These are phyloP conservation scores for Lycodopsis pacificus DNA, from an alignment of 2,797 vertebrate genomes.

Conservation along the genomic window DNA sequence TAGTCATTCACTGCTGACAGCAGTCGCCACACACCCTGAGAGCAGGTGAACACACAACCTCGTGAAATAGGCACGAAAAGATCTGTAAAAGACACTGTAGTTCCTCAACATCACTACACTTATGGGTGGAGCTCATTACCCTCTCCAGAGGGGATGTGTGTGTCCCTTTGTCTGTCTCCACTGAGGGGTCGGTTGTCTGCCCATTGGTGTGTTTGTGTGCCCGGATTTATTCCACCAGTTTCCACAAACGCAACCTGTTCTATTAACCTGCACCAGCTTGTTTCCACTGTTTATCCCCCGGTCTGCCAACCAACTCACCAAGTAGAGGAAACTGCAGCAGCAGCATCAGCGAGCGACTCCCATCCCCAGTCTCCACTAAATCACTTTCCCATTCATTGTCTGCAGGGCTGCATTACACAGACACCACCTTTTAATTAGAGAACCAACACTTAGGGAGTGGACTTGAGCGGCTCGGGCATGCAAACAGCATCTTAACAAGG, in stretches of 20 bases:
- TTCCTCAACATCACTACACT: conserved; percentile 19
- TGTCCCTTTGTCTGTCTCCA: not conserved
- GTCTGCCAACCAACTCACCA: conserved; percentile 22
- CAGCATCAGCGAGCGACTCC: conserved; percentile 18
- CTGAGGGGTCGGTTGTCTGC: not conserved
- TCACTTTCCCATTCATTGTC: conserved; percentile 59
- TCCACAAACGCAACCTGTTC: conserved; percentile 36
- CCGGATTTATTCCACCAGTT: conserved; percentile 5
- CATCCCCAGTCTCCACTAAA: conserved; percentile 38
- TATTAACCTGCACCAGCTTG: conserved; percentile 32
- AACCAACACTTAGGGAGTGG: conserved; percentile 60
- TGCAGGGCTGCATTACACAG: conserved; percentile 35
- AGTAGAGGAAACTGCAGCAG: conserved; percentile 35
- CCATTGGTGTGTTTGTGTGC: not conserved
- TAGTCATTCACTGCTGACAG: conserved; percentile 30
- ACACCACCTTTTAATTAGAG: conserved; percentile 64
- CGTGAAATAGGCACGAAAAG: not conserved
- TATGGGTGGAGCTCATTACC: conserved; percentile 5
- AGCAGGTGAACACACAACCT: conserved; percentile 36
- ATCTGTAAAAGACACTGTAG: not conserved
- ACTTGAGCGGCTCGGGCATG: conserved; percentile 40
- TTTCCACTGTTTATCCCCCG: conserved; percentile 36
- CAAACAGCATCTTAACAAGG: conserved; percentile 59
- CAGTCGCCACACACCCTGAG: conserved; percentile 9
- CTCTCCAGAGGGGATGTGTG: not conserved